Evolutionary conservation across 2,113 vertebrate species (phyloP).

Genomic region (Erythrocercus mccallii): DNA sequence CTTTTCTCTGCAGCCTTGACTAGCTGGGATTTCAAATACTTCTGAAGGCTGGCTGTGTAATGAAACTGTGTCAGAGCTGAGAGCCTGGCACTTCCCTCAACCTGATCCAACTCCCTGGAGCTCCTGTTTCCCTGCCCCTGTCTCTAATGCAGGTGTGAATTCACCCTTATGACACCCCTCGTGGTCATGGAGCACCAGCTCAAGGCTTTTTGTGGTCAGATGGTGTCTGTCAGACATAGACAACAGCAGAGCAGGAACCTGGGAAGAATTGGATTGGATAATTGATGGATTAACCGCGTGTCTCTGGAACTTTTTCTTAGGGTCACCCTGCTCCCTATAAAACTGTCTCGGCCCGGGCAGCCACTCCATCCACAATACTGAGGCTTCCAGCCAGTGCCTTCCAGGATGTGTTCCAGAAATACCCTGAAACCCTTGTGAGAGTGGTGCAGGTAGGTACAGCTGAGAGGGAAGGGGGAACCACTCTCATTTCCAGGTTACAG

Average conservation of each 20-base stretch:
- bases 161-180: background rate
- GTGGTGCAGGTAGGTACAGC: conserved; percentile 83
- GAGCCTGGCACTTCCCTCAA: background rate
- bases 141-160: background rate
- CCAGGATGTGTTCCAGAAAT: conserved; percentile 89
- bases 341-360: conserved; percentile 88
- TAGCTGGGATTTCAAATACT: background rate
- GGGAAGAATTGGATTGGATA: background rate
- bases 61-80: background rate
- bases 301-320: conserved; percentile 55
- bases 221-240: accelerated
- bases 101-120: background rate
- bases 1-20: background rate
- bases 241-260: background rate
- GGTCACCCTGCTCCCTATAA: conserved; percentile 89
- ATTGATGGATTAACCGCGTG: background rate
- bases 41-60: background rate
- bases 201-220: background rate
- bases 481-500: background rate
- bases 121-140: background rate
- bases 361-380: conserved; percentile 78
- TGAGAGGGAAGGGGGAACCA: accelerated
- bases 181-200: background rate
- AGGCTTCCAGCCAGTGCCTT: conserved; percentile 88
- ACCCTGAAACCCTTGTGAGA: conserved; percentile 89